Evolutionary conservation across 1,140 invertebrate species (phyloP), one percentile per base, ranked within the genome.

Genomic region (Mactra quadrangularis): DNA sequence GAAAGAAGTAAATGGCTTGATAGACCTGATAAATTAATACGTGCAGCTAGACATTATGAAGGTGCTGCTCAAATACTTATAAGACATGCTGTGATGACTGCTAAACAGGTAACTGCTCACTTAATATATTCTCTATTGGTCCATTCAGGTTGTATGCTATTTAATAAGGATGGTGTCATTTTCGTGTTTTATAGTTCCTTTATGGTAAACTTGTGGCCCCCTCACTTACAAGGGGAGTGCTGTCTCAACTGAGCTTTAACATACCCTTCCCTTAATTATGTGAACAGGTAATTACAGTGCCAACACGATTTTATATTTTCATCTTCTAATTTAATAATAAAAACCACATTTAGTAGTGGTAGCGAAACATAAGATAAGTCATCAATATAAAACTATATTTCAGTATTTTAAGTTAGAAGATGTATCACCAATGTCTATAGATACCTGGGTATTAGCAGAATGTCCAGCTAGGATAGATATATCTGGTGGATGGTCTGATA

Each of bases 401-500:
- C 72, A 92, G 89, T 87, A 84, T 72, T 88, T 88, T 77, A 86
- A 83, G 4, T 25, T 85, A 0, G 76, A 82, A 29, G 19, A 85
- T 38, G 85, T 74, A 15, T 45, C 75, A 4, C 45, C 88, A 17
- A 85, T 88, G 17, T 31, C 71, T 15, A 84, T 92, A 31, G 88
- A 88, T 31, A 89, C 88, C 64, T 94, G 93, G 93, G 89, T 94
- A 4, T 89, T 89, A 55, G 94, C 91, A n/a, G 89, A 92, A 53
- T 94, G 94, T 85, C 94, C 94, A 33, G 94, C 94, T 13, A 90
- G 94, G 70, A 90, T 94, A 50, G 94, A 95, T 89, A 87, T 95
- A 7, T 90, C 93, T 19, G 94, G 94, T 2, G 94, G 94, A 0
- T 95, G 94, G 94, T 93, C 93, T 25, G 94, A 95, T 87, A 95